Conservation (phyloP, 2,113 vertebrate genomes). For the Grus americana region DNA sequence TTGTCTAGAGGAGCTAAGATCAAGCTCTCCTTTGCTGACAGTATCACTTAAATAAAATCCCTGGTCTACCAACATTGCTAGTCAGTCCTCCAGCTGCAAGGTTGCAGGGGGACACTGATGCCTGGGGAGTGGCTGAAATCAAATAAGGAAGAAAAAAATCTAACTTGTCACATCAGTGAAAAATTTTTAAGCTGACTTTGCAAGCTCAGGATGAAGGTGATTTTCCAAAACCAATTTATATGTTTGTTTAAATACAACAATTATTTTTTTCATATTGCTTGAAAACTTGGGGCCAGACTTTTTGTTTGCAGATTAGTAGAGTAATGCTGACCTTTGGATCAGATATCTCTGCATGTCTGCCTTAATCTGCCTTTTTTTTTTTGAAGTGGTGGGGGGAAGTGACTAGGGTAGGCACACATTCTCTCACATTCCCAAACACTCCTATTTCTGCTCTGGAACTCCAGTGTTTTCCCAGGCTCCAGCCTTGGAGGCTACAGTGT, state of each 20-base stretch:
- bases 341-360: neutral
- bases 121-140: neutral
- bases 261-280: neutral
- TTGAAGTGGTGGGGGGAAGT: neutral
- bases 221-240: neutral
- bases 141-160: neutral
- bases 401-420: no score
- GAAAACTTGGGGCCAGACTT: neutral
- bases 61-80: no score
- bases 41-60: neutral
- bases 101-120: neutral
- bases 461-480: neutral
- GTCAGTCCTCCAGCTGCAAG: neutral
- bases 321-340: neutral
- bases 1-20: neutral
- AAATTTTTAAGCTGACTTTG: neutral
- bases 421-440: neutral
- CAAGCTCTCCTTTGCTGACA: neutral
- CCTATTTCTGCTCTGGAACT: neutral
- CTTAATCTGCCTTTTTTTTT: neutral
- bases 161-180: neutral
- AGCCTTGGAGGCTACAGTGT: neutral
- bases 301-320: neutral
- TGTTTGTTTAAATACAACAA: neutral
- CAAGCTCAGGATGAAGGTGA: neutral